These are phyloP conservation scores for Zaprionus bogoriensis DNA, from an alignment of 2,888 invertebrate species.

Conservation along the genomic window DNA sequence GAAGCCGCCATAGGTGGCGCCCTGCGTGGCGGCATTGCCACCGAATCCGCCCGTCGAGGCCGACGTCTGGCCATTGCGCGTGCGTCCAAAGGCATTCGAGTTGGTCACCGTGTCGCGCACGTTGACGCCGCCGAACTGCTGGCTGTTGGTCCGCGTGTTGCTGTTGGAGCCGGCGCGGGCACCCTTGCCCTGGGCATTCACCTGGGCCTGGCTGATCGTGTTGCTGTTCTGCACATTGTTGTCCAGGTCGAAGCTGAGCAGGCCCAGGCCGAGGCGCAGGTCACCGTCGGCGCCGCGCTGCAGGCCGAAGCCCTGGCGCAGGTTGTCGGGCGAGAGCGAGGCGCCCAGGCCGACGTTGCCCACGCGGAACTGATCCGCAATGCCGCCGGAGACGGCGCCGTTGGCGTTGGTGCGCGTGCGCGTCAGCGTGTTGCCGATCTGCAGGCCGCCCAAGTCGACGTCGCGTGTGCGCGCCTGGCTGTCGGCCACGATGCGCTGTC, in stretches of 20 bases:
- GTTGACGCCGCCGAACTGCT: constrained; percentile 67
- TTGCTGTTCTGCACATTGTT: constrained; percentile 52
- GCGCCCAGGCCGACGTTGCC: constrained; percentile 78
- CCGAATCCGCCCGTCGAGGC: constrained; percentile 69
- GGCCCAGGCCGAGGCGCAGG: constrained; percentile 73
- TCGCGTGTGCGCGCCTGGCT: constrained; percentile 74
- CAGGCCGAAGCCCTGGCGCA: constrained; percentile 76
- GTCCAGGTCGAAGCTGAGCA: constrained; percentile 73
- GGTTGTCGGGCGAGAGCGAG: constrained; percentile 76
- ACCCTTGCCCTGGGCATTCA: constrained; percentile 75
- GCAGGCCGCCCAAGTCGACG: constrained; percentile 76
- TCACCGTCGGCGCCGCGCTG: constrained; percentile 73
- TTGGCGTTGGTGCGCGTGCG: constrained; percentile 68
- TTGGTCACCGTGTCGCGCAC: constrained; percentile 68
- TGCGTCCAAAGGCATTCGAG: constrained; percentile 74
- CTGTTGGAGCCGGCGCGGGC: constrained; percentile 68
- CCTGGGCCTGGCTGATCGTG: constrained; percentile 58
- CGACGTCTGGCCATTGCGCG: constrained; percentile 70
- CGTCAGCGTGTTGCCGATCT: constrained; percentile 78
- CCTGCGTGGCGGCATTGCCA: constrained; percentile 50
- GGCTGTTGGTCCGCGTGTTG: constrained; percentile 59
- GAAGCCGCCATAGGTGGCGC: constrained; percentile 43
- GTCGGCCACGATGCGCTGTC: constrained; percentile 62
- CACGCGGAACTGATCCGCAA: constrained; percentile 75
- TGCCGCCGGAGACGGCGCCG: constrained; percentile 67